Percentiles rank a stretch among this genome's conserved stretches.
Evolutionary conservation across 2,797 vertebrate species (phyloP).

Genomic region (Notolabrus celidotus): DNA sequence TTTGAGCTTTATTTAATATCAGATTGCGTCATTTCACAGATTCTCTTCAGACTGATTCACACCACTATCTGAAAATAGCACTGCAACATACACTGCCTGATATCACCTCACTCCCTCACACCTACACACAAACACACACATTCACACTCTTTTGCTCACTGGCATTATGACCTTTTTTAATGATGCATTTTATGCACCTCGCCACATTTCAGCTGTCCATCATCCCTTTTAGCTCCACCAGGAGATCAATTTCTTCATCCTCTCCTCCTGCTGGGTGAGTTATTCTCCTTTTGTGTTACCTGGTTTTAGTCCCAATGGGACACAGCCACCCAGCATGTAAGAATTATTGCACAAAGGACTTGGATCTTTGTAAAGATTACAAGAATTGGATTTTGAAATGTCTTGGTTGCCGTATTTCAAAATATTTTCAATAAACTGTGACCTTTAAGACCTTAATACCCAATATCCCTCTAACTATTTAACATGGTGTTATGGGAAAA

Average conservation of each 20-base stretch:
- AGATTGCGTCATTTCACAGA: slow-evolving; percentile 9
- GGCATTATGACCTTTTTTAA: slow-evolving; percentile 21
- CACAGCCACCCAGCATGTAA: not conserved
- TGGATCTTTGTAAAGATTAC: not conserved
- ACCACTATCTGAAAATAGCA: not conserved
- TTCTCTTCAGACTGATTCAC: slow-evolving; percentile 13
- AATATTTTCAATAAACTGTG: too few relatives aligned
- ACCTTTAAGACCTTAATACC: too few relatives aligned
- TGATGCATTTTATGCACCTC: slow-evolving; percentile 27
- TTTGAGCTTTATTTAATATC: not conserved
- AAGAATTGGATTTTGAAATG: not conserved
- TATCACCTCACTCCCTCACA: not conserved
- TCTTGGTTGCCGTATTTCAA: not conserved
- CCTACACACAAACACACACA: not conserved
- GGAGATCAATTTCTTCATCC: not conserved
- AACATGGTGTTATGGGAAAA: not conserved
- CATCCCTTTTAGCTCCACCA: not conserved
- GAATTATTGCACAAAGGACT: not conserved
- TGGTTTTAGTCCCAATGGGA: not conserved
- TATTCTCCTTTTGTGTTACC: not conserved
- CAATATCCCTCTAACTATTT: not conserved
- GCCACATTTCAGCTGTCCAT: slow-evolving; percentile 18
- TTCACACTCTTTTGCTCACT: not conserved
- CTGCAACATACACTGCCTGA: not conserved
- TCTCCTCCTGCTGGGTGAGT: not conserved